phyloP scores from a whole-genome alignment of 2,113 vertebrate species.

The Hemiscyllium ocellatum region DNA sequence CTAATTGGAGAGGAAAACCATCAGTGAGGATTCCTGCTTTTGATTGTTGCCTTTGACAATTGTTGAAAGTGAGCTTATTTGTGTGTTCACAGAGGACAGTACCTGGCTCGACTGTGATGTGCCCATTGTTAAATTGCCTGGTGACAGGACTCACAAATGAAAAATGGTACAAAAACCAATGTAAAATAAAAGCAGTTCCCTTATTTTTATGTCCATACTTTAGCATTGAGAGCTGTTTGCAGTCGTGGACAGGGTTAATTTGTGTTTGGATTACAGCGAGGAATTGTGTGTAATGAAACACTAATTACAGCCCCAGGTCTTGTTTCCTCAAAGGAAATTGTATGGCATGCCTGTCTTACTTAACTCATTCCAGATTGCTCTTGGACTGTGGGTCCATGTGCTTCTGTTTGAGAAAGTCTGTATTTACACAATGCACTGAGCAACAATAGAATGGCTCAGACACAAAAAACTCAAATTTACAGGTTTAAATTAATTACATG shows the following conservation, averaged over 20 bases:
- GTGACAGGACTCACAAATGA: not conserved
- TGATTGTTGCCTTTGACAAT: not conserved
- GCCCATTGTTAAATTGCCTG: not conserved
- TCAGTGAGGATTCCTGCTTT: not conserved
- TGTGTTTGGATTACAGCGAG: conserved; percentile 31
- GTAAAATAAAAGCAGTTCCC: not conserved
- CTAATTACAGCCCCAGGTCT: conserved; percentile 34
- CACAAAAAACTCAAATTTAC: not conserved
- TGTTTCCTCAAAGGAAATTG: conserved; percentile 36
- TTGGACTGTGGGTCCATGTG: conserved; percentile 14
- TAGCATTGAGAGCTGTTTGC: conserved; percentile 24
- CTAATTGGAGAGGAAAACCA: not conserved
- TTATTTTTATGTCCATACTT: conserved; percentile 18
- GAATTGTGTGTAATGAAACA: conserved; percentile 36
- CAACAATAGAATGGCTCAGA: conserved; percentile 13
- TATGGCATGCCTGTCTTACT: conserved; percentile 35
- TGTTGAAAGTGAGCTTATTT: not conserved
- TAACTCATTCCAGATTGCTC: conserved; percentile 31
- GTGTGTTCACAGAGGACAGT: not conserved
- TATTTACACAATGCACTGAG: conserved; percentile 24
- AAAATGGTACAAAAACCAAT: not conserved
- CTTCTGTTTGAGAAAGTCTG: conserved; percentile 28
- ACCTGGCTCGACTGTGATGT: not conserved
- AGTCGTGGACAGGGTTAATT: conserved; percentile 32
- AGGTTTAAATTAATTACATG: conserved; percentile 6